These are phyloP conservation scores for Heliconius hermathena DNA, from an alignment of 1,140 invertebrate genomes.

Conservation along the genomic window DNA sequence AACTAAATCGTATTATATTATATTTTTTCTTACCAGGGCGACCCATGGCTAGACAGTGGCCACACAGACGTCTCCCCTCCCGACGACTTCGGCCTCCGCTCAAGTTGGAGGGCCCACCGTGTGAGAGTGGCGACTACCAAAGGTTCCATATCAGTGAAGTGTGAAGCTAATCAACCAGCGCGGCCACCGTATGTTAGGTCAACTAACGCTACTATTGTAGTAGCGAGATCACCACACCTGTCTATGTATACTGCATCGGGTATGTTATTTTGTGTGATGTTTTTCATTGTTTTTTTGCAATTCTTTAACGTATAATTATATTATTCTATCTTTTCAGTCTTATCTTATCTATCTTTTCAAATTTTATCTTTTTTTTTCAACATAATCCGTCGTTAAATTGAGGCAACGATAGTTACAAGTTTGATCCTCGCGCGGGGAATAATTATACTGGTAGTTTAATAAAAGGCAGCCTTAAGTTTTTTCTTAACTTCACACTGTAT, in stretches of 20 bases:
- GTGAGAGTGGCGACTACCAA: conserved; percentile 53
- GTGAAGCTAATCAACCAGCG: conserved; percentile 61
- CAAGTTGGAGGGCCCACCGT: conserved; percentile 59
- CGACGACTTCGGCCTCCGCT: conserved; percentile 58
- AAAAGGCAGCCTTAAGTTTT: too few relatives aligned
- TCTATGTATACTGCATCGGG: conserved; percentile 73
- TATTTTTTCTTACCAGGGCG: not conserved
- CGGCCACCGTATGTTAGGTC: conserved; percentile 59
- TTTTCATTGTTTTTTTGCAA: not conserved
- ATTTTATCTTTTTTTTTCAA: too few relatives aligned
- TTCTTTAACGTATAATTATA: too few relatives aligned
- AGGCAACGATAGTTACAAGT: too few relatives aligned
- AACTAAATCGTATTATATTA: not conserved
- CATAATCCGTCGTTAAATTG: too few relatives aligned
- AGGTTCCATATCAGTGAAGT: conserved; percentile 52
- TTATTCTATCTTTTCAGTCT: too few relatives aligned
- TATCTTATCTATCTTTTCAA: too few relatives aligned
- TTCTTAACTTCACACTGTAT: too few relatives aligned
- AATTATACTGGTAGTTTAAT: too few relatives aligned
- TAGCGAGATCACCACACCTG: conserved; percentile 65
- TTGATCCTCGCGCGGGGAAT: too few relatives aligned
- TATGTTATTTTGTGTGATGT: conserved; percentile 34
- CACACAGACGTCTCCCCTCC: conserved; percentile 62
- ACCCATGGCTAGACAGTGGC: conserved; percentile 41
- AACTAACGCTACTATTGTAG: conserved; percentile 54